Evolutionary conservation across 64 coral and sea anemone species (phyloP), one percentile per base, ranked within the genome.

Genomic region (Cladopsammia gracilis): DNA sequence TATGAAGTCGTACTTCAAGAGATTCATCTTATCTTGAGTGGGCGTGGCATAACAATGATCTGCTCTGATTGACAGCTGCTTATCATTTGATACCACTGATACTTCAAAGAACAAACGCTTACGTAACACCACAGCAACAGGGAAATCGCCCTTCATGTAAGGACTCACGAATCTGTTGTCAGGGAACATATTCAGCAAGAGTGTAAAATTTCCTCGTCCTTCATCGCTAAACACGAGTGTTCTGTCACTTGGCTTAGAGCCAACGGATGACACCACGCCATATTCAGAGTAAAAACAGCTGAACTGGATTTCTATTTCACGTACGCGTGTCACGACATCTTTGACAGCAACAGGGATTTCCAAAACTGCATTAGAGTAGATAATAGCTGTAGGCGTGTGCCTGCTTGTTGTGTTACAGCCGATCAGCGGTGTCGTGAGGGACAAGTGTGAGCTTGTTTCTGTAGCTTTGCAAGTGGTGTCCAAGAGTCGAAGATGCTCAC

Each of bases 1-100:
- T n/a, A 93, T 93, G n/a, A 93, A 69, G 10, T 87, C 91, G 24
- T 93, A 65, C 49, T 93, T 93, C 25, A 93, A 46, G 50, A 42
- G 16, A n/a, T 45, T 54, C 25, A 16, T 62, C 60, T 12, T 14
- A 62, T 62, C 4, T 12, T 62, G 60, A 15, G 60, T 62, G 16
- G 60, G 81, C 4, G 91, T 93, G 16, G 91, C 91, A 22, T 77
- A 93, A 56, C 91, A 93, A 11, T 76, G 82, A 47, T 86, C 75
- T 47, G 72, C 72, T 77, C 70, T 93, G 82, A 93, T 93, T 77
- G 91, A 86, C 62, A 93, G 82, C 44, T 86, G 79, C 18, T 19
- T 64, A 42, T 92, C 80, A 65, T 58, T 54, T 24, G 57, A 61
- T 9, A 23, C 46, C 50, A 93, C 62, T 77, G 75, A 78, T 42